A percentile compares a stretch with the other conserved stretches of the same genome.
Conservation (phyloP, 2,888 invertebrate genomes). For the Sesia apiformis region DNA sequence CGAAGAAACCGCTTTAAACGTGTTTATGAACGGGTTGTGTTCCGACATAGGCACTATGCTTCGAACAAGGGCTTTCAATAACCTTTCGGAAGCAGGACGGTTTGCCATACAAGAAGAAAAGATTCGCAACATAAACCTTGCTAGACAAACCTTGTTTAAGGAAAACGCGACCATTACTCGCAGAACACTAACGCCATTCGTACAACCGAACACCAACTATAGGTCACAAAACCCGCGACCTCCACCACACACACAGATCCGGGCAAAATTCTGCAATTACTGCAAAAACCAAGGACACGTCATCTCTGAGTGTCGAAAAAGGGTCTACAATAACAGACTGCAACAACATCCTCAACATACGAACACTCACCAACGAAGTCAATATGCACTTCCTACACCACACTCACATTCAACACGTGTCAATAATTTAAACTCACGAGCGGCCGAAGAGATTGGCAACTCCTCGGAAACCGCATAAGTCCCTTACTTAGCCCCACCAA, state of each 20-base stretch:
- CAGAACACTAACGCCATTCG: too few species aligned
- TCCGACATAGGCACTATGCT: conserved; percentile 18
- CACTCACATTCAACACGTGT: background rate
- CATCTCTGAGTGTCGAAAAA: background rate
- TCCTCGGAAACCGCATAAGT: background rate
- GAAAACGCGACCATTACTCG: background rate
- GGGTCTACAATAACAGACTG: background rate
- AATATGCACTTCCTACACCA: background rate
- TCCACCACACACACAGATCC: background rate
- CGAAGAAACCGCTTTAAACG: conserved; percentile 17
- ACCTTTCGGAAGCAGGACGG: conserved; percentile 12
- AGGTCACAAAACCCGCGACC: background rate
- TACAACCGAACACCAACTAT: background rate
- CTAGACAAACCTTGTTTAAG: conserved; percentile 6
- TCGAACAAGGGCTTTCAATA: conserved; percentile 10
- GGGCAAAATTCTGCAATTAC: background rate
- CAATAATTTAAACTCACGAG: background rate
- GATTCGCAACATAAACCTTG: conserved; percentile 11
- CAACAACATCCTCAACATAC: too few species aligned
- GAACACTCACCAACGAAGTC: background rate
- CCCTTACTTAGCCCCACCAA: too few species aligned
- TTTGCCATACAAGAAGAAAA: conserved; percentile 20
- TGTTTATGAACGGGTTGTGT: conserved; percentile 19
- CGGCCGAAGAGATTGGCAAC: background rate
- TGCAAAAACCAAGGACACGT: background rate